These are phyloP conservation scores for Atlantisia rogersi DNA, from an alignment of 2,113 vertebrate genomes.

Conservation along the genomic window DNA sequence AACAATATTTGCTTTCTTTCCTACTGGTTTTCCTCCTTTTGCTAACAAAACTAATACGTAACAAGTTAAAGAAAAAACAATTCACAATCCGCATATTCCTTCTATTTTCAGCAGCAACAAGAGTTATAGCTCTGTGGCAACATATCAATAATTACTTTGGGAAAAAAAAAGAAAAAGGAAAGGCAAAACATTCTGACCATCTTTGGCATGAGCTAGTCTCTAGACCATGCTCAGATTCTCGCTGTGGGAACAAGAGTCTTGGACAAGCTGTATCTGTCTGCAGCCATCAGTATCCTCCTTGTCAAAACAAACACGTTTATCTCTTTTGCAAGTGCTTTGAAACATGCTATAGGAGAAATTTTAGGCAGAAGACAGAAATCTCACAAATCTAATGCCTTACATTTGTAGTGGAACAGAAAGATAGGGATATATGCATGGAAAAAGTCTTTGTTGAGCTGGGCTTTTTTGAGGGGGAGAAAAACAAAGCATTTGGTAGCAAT, in stretches of 20 bases:
- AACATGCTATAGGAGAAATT: not conserved
- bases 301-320: constrained; percentile 44
- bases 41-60: not conserved
- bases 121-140: not conserved
- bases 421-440: not conserved
- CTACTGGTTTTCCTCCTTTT: not conserved
- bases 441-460: not conserved
- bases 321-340: not conserved
- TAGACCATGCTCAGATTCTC: not conserved
- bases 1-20: not conserved
- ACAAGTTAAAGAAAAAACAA: not conserved
- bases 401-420: not conserved
- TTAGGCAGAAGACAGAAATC: not conserved
- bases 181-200: not conserved
- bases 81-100: not conserved
- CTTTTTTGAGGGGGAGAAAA: not conserved
- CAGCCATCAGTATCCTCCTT: constrained; percentile 20
- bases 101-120: not conserved
- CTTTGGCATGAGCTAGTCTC: not conserved
- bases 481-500: constrained; percentile 58
- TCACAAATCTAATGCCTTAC: not conserved
- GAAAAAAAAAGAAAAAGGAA: not conserved
- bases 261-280: not conserved
- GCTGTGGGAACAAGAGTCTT: constrained; percentile 15
- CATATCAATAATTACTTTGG: not conserved